Evolutionary conservation across 2,113 vertebrate genomes (phyloP).

Genomic region (Argyrosomus japonicus): DNA sequence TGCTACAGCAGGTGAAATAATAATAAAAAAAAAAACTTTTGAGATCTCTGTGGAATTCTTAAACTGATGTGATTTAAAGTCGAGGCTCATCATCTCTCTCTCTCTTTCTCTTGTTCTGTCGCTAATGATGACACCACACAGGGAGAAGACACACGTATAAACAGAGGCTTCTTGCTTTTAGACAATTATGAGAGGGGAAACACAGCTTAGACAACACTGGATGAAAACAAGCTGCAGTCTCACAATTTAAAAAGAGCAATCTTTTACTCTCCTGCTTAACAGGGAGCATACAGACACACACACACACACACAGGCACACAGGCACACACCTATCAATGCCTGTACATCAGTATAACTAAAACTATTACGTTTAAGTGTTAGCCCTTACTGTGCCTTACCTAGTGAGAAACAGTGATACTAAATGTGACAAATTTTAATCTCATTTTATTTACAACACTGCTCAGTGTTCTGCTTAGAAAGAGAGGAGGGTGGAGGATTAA

Average conservation of each 20-base stretch:
- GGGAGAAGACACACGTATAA: neutral
- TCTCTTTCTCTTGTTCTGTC: neutral
- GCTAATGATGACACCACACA: conserved; percentile 33
- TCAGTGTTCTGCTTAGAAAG: conserved; percentile 17
- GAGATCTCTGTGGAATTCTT: conserved; percentile 14
- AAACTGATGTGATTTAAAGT: conserved; percentile 43
- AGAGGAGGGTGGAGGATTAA: conserved; percentile 13
- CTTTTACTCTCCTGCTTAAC: neutral
- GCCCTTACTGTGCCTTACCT: neutral
- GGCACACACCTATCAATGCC: neutral
- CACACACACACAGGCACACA: no score
- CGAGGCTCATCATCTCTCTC: conserved; percentile 2
- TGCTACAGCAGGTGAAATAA: neutral
- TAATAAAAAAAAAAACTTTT: conserved; percentile 1
- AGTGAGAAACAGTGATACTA: neutral
- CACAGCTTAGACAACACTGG: neutral
- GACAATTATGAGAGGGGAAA: conserved; percentile 15
- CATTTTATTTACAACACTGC: conserved; percentile 22
- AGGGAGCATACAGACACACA: neutral
- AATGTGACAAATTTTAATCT: conserved; percentile 17
- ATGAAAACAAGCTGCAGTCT: conserved; percentile 10
- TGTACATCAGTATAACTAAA: neutral
- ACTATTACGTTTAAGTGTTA: neutral
- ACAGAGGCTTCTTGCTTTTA: conserved; percentile 27
- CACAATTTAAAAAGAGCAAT: conserved; percentile 16